Base-by-base conservation (phyloP, 2,888 invertebrate genomes). In the Ophion obscuratus region DNA sequence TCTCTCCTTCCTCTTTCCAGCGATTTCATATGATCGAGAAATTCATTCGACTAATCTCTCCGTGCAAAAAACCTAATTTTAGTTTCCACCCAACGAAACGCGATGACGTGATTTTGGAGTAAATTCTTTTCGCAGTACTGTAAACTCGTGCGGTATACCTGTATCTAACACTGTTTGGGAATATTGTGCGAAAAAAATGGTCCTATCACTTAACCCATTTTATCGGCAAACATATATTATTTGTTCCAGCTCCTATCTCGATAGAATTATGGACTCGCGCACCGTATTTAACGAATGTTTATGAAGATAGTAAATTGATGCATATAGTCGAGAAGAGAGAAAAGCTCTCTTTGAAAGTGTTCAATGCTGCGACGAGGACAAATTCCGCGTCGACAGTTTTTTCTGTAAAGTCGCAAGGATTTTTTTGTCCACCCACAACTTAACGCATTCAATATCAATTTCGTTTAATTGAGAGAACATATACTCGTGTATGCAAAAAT, bases 81-180 rank as follows among this genome's bases (percentile, higher is more conserved):
- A 77, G 70, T 66, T 79, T 64, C 20, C 61, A 44, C 27, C 6
- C 40, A 1, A 40, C 40, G 31, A 61, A 24, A 75, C 10, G 14
- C 76, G 77, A 64, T 71, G 81, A 76, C 77, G 71, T 64, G 64
- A 71, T 71, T 27, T 64, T 71, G 71, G 57, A 44, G 71, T 11
- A 71, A 82, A 77, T 77, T 82, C 71, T 82, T 82, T 77, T 71
- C 70, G 27, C 64, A 70, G 74, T 81, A 31, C 76, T 70, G 24
- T 24, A 76, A 82, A 14, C 47, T 64, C 17, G 14, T 14, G 66
- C 59, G 24, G 57, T 24, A 24, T 68, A 14, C 7, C 20, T 77
- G 20, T 47, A 47, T 47, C 20, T 57, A 66, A 17, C 7, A 64
- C 27, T 36, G 64, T 40, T 40, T 75, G 44, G 61, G 47, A 73